phyloP scores from a whole-genome alignment of 2,797 vertebrate genomes.

The Artibeus jamaicensis region DNA sequence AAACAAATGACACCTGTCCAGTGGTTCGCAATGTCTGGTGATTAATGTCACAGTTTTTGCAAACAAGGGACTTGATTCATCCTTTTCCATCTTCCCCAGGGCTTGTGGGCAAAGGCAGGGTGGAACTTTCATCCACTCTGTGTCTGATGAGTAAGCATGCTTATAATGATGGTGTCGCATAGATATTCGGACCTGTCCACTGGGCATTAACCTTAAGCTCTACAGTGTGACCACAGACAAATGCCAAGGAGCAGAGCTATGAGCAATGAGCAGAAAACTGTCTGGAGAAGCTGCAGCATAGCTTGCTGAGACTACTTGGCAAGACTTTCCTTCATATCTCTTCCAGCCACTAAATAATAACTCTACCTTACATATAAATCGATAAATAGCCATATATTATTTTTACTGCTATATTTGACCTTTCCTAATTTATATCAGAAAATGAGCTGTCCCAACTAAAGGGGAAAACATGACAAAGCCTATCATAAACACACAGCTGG shows the following conservation, averaged over 20 bases:
- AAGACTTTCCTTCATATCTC: background rate
- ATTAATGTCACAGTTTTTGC: conserved; percentile 65
- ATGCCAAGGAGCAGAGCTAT: conserved; percentile 1
- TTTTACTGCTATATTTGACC: background rate
- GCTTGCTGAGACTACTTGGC: background rate
- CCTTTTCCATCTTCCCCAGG: conserved; percentile 61
- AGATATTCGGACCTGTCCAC: conserved; percentile 13
- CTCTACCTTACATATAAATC: background rate
- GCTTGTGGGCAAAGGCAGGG: conserved; percentile 42
- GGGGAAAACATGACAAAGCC: background rate
- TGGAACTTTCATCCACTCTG: conserved; percentile 46
- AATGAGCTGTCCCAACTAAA: background rate
- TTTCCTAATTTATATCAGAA: background rate
- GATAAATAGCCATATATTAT: background rate
- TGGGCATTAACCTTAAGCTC: conserved; percentile 26
- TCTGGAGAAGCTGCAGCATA: background rate
- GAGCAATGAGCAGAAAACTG: background rate
- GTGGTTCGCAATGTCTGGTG: background rate
- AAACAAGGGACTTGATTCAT: conserved; percentile 54
- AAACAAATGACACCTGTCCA: conserved; percentile 68
- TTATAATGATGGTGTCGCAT: conserved; percentile 23
- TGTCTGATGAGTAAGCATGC: conserved; percentile 19
- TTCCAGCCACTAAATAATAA: background rate
- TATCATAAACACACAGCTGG: background rate
- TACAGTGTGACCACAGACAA: background rate